Evolutionary conservation across 2,797 vertebrate species (phyloP).

Genomic region (Pseudochaenichthys georgianus): DNA sequence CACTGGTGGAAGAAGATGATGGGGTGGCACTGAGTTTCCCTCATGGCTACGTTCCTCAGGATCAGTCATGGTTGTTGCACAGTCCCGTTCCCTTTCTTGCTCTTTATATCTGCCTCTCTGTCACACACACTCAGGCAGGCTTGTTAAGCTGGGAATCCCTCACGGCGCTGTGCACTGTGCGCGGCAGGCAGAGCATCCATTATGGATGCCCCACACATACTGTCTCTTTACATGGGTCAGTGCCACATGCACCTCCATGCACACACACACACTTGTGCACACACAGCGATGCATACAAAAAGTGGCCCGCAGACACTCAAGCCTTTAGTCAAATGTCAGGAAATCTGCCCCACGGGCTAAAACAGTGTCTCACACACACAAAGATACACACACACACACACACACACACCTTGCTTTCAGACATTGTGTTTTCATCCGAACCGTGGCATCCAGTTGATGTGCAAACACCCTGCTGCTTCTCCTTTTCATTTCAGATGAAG

Average conservation of each 20-base stretch:
- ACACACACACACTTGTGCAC: slow-evolving; percentile 26
- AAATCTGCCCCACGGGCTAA: slow-evolving; percentile 59
- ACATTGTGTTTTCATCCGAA: slow-evolving; percentile 44
- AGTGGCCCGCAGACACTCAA: slow-evolving; percentile 65
- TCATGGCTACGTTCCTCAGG: slow-evolving; percentile 38
- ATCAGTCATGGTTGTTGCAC: slow-evolving; percentile 54
- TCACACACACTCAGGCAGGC: slow-evolving; percentile 44
- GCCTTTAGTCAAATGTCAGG: slow-evolving; percentile 77
- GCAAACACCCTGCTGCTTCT: slow-evolving; percentile 39
- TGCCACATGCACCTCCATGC: slow-evolving; percentile 40
- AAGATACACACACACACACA: too few species aligned
- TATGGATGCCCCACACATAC: slow-evolving; percentile 75
- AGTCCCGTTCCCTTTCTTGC: slow-evolving; percentile 14
- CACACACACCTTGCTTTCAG: slow-evolving; percentile 50
- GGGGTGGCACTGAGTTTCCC: slow-evolving; percentile 30
- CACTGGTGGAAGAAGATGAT: slow-evolving; percentile 33
- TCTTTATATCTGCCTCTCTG: slow-evolving; percentile 18
- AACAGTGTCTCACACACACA: slow-evolving; percentile 29
- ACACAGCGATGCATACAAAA: slow-evolving; percentile 42
- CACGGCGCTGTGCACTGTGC: slow-evolving; percentile 52
- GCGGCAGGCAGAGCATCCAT: slow-evolving; percentile 71
- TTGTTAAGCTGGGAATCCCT: slow-evolving; percentile 74
- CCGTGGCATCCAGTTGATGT: slow-evolving; percentile 18
- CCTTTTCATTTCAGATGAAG: slow-evolving; percentile 61
- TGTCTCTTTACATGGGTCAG: slow-evolving; percentile 79